Evolutionary conservation across 2,113 vertebrate species (phyloP), one percentile per base, ranked within the genome.

Genomic region (Xyrauchen texanus): DNA sequence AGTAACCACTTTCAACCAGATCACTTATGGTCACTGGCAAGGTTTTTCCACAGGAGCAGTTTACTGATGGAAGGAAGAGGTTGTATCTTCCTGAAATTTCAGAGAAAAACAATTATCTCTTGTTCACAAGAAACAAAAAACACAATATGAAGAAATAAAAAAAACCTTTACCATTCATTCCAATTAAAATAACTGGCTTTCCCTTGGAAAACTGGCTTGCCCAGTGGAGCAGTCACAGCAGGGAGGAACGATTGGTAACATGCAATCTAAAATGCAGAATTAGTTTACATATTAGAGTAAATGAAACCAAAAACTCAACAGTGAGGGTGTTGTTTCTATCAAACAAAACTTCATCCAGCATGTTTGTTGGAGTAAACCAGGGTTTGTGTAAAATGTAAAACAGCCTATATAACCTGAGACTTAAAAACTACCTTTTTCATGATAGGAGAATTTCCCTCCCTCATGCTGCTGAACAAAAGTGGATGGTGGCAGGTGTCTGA

Each of bases 1-100:
- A 67, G 75, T 67, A 77, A 65, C 52, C 52, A 77, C 61, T 76
- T 63, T 51, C 46, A 51, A 76, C 60, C 45, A 76, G 47, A 63
- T 76, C 73, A 76, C 60, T 63, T 21, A 76, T 65, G 63, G 42
- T 65, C 42, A 65, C 63, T 65, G 63, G 63, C 63, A 65, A 45
- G 12, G 63, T 65, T 65, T 65, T 65, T 65, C 63, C 63, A 65
- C 42, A 65, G 63, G 63, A 65, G 7, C 63, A 65, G 63, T 65
- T 65, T 65, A 65, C 42, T 65, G 63, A 65, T 65, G 63, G 63
- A 65, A 65, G 63, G 42, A 65, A 65, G 42, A 65, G 63, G 42
- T 65, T 65, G 63, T 65, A 46, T 46, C 6, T 65, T 65, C 63
- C 63, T 46, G 34, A 44, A 46, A 65, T 65, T 46, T 65, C 63